phyloP scores from a whole-genome alignment of 92 coral and sea anemone species.

The Pocillopora meandrina region DNA sequence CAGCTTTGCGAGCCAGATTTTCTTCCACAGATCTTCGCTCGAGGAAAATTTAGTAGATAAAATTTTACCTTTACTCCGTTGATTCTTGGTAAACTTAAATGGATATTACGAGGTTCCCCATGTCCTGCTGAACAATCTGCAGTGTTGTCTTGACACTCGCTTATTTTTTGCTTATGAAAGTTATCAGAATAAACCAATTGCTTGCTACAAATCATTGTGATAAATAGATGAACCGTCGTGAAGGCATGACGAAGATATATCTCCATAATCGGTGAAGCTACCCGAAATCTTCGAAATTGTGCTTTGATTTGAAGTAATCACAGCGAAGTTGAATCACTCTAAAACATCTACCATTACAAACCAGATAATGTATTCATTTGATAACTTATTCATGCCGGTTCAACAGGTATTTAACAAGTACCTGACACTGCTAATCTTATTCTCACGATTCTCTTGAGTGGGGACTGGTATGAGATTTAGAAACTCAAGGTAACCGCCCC shows the following conservation, averaged over 20 bases:
- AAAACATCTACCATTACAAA: conserved; percentile 9
- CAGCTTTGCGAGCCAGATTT: not conserved
- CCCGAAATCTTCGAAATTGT: not conserved
- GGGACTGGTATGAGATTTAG: not conserved
- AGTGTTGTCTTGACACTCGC: conserved; percentile 46
- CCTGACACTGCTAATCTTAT: conserved; percentile 20
- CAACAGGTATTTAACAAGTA: conserved; percentile 43
- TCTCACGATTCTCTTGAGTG: not conserved
- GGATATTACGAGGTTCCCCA: not conserved
- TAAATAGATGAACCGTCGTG: not conserved
- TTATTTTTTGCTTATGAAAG: conserved; percentile 22
- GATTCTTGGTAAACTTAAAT: conserved; percentile 57
- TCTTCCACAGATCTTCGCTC: not conserved
- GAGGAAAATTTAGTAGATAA: no score
- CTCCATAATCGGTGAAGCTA: conserved; percentile 11
- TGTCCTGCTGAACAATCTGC: conserved; percentile 16
- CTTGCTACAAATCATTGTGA: not conserved
- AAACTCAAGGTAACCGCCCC: not conserved
- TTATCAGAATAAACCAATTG: conserved; percentile 22
- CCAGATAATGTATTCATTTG: conserved; percentile 12
- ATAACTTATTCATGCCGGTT: conserved; percentile 39
- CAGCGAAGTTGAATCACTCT: conserved; percentile 26
- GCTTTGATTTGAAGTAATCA: conserved; percentile 26
- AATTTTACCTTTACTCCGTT: conserved; percentile 70
- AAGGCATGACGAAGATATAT: conserved; percentile 9